A percentile compares a stretch with the other conserved stretches of the same genome.
Conservation (phyloP, 1,140 invertebrate genomes). For the Eupristina koningsbergeri region DNA sequence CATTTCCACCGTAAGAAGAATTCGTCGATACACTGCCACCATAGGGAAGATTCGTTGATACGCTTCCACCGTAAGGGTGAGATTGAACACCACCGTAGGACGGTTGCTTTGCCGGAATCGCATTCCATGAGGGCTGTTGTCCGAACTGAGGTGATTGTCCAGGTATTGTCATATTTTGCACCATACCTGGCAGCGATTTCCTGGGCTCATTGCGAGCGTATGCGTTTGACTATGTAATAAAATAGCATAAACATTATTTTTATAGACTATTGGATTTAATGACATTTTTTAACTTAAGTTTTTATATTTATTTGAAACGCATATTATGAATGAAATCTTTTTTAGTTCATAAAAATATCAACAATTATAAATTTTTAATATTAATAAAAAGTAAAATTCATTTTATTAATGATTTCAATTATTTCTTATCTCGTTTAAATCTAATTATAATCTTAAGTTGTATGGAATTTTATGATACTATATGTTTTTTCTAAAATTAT, state of each 20-base stretch:
- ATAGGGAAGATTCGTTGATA: slow-evolving; percentile 34
- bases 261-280: too few species aligned
- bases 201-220: slow-evolving; percentile 43
- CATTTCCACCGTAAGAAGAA: slow-evolving; percentile 14
- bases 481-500: too few species aligned
- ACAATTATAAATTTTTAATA: too few species aligned
- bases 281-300: too few species aligned
- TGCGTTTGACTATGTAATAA: slow-evolving; percentile 39
- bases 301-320: too few species aligned
- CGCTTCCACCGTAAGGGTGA: slow-evolving; percentile 38
- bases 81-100: slow-evolving; percentile 50
- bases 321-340: too few species aligned
- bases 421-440: too few species aligned
- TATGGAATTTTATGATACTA: too few species aligned
- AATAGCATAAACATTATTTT: neutral
- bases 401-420: too few species aligned
- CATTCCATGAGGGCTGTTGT: slow-evolving; percentile 60
- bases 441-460: too few species aligned
- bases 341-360: too few species aligned
- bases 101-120: slow-evolving; percentile 60
- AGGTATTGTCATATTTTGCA: slow-evolving; percentile 19
- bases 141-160: slow-evolving; percentile 42
- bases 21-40: neutral
- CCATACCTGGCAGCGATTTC: slow-evolving; percentile 34
- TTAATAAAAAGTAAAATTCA: too few species aligned